phyloP scores from a whole-genome alignment of 2,113 vertebrate species.

The Neogobius melanostomus region DNA sequence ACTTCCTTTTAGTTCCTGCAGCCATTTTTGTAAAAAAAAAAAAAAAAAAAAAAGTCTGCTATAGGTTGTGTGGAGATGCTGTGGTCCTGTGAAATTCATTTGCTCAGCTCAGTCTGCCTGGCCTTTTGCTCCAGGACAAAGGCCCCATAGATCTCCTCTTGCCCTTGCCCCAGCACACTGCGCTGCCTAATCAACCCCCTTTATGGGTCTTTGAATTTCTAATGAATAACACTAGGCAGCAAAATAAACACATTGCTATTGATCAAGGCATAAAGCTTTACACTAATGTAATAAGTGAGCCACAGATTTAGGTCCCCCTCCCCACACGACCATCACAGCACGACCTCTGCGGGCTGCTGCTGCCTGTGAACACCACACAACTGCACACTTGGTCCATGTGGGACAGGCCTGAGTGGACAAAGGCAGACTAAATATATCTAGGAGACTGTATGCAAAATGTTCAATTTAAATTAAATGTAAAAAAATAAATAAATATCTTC shows the following conservation, averaged over 20 bases:
- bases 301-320: constrained; percentile 14
- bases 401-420: constrained; percentile 18
- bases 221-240: constrained; percentile 76
- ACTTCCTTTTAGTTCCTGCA: background rate
- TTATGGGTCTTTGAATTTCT: constrained; percentile 75
- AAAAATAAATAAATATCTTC: background rate
- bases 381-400: constrained; percentile 5
- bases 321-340: constrained; percentile 11
- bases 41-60: background rate
- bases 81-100: constrained; percentile 21
- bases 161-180: constrained; percentile 60
- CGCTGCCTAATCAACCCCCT: constrained; percentile 42
- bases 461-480: too few species aligned
- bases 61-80: background rate
- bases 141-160: constrained; percentile 59
- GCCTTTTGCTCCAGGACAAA: constrained; percentile 34
- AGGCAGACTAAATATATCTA: constrained; percentile 12
- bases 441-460: too few species aligned
- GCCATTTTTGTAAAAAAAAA: background rate
- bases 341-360: background rate
- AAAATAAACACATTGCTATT: constrained; percentile 83
- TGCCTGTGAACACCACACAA: background rate
- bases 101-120: constrained; percentile 28
- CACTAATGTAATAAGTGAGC: constrained; percentile 72
- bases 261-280: constrained; percentile 77